phyloP scores from a whole-genome alignment of 2,113 vertebrate species.

The Artemisiospiza belli region DNA sequence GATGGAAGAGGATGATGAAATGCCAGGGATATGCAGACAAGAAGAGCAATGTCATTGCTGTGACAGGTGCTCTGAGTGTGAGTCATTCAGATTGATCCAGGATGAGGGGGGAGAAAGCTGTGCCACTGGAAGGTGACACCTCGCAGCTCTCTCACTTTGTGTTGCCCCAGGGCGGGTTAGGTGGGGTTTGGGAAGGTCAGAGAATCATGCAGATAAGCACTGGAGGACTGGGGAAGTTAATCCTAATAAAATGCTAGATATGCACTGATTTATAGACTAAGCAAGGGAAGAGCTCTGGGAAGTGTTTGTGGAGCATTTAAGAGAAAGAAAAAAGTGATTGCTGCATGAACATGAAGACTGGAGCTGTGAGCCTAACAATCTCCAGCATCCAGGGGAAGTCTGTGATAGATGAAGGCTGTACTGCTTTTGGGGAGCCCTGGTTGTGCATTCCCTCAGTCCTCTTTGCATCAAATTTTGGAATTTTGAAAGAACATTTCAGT shows the following conservation, averaged over 20 bases:
- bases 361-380: background rate
- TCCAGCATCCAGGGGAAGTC: background rate
- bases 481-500: background rate
- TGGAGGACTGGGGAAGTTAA: background rate
- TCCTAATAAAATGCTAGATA: background rate
- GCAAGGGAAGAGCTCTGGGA: background rate
- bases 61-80: background rate
- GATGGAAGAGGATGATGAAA: background rate
- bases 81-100: background rate
- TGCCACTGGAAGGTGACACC: background rate
- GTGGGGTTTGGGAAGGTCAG: background rate
- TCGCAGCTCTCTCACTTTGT: background rate
- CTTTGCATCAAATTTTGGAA: background rate
- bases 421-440: background rate
- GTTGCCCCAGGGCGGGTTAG: background rate
- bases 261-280: background rate
- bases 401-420: background rate
- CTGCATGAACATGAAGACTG: background rate
- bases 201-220: background rate
- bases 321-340: background rate
- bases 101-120: background rate
- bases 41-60: background rate
- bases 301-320: background rate
- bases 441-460: background rate
- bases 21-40: background rate